A percentile compares a stretch with the other conserved stretches of the same genome.
These are phyloP conservation scores for Oplegnathus fasciatus DNA, from an alignment of 2,113 vertebrate species.

Conservation along the genomic window DNA sequence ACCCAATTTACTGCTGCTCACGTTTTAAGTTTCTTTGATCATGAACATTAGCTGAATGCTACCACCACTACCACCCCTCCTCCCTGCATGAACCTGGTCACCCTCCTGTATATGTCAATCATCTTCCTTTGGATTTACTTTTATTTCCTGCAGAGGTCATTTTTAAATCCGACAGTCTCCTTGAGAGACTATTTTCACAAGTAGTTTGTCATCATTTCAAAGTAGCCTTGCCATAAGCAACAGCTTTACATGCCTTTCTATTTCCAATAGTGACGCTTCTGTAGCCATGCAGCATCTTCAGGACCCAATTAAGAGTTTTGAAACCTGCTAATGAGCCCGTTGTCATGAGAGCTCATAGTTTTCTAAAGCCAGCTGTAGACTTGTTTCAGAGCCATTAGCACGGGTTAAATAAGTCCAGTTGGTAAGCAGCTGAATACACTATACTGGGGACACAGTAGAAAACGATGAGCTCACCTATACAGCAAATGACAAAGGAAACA, in stretches of 20 bases:
- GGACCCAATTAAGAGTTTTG: conserved; percentile 57
- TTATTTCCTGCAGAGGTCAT: conserved; percentile 59
- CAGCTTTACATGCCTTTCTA: conserved; percentile 72
- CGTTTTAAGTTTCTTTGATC: conserved; percentile 1
- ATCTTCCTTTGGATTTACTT: conserved; percentile 47
- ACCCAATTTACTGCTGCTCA: conserved; percentile 7
- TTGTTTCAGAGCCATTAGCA: conserved; percentile 24
- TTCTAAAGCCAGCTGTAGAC: conserved; percentile 41
- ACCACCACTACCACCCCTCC: background rate
- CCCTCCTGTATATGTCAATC: conserved; percentile 36
- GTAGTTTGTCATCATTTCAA: conserved; percentile 73
- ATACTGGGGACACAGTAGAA: background rate
- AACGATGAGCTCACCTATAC: background rate
- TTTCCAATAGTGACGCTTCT: conserved; percentile 60
- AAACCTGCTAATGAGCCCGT: conserved; percentile 58
- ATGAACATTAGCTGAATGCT: conserved; percentile 1
- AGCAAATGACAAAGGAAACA: conserved; percentile 1
- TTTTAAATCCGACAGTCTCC: conserved; percentile 67
- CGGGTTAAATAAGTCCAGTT: conserved; percentile 32
- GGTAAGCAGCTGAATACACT: conserved; percentile 42
- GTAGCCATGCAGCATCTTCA: conserved; percentile 62
- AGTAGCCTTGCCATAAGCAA: conserved; percentile 52
- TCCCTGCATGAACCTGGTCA: conserved; percentile 8
- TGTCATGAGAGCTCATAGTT: conserved; percentile 51
- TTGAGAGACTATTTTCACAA: conserved; percentile 72